Base-by-base conservation (phyloP, 2,888 invertebrate species). In the Sceliomorpha sp. region DNA sequence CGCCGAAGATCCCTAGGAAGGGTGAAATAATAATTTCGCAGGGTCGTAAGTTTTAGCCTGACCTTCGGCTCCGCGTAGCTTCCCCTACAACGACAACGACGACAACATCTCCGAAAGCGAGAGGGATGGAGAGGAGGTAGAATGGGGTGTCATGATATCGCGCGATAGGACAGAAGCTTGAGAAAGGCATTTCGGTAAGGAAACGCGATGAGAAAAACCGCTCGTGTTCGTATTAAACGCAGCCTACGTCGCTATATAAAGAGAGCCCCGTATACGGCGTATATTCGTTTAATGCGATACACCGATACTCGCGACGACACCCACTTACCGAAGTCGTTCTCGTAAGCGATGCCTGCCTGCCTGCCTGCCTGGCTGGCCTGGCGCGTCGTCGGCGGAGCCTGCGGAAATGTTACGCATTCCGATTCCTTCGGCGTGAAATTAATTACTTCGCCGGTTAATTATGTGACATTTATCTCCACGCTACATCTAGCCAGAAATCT, bases 391-490 rank as follows among this genome's bases (percentile, higher is more conserved):
- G 20, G 2, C 20, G 20, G 20, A 20, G 20, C 20, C 55, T 62
- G 56, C 74, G 76, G 76, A 78, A 77, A 78, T 72, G 78, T 75
- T 75, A 75, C 76, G 77, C 78, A 80, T 81, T 81, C 77, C 82
- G 74, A 79, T 78, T 81, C 74, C 77, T 76, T 77, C 77, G 73
- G 79, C 77, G 79, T 80, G 76, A 81, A 82, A 82, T 84, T 84
- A 83, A 84, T 83, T 81, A 81, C 79, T 77, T 68, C 72, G 73
- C 72, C 75, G 77, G 82, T 84, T 84, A 84, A 84, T 84, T 84
- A 84, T 79, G 80, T 78, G 82, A 83, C 82, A 84, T 83, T 84
- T 82, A 82, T 84, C 81, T 79, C 78, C 74, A 70, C 76, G 81
- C 77, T 76, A 76, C 78, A 77, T 79, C 80, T 78, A 76, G 70